phyloP scores from a whole-genome alignment of 1,140 invertebrate species.

The Drosophila varians region DNA sequence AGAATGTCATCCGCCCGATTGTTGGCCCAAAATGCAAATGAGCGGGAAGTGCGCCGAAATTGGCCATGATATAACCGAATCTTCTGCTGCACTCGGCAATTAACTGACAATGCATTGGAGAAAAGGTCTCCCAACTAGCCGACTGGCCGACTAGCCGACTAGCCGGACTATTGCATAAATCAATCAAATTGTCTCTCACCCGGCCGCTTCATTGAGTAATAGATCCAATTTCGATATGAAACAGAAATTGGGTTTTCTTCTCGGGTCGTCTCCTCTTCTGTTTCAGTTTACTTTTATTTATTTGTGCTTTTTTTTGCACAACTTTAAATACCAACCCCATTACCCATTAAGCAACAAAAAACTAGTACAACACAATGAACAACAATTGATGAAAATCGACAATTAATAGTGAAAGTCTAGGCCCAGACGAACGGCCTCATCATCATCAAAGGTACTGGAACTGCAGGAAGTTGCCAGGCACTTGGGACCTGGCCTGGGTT shows the following conservation, averaged over 20 bases:
- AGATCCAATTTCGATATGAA: conserved; percentile 82
- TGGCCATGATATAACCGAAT: conserved; percentile 42
- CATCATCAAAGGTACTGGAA: conserved; percentile 64
- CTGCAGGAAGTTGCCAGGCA: conserved; percentile 63
- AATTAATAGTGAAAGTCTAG: conserved; percentile 80
- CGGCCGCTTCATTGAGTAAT: conserved; percentile 72
- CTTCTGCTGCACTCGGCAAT: conserved; percentile 53
- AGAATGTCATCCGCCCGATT: conserved; percentile 27
- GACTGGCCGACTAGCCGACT: too few relatives aligned
- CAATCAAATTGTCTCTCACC: conserved; percentile 81
- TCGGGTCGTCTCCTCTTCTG: conserved; percentile 14
- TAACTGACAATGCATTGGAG: conserved; percentile 73
- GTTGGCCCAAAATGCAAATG: conserved; percentile 40
- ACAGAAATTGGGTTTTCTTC: conserved; percentile 67
- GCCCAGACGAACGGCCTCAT: conserved; percentile 44
- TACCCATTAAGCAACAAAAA: conserved; percentile 67
- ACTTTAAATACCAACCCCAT: conserved; percentile 81
- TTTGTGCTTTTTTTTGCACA: conserved; percentile 53
- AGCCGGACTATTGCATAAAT: conserved; percentile 68
- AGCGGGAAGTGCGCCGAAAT: conserved; percentile 23
- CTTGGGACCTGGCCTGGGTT: conserved; percentile 10
- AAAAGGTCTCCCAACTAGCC: conserved; percentile 52
- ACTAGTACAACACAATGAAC: conserved; percentile 51
- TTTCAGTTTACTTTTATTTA: conserved; percentile 10
- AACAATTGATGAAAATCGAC: conserved; percentile 78